phyloP scores from a whole-genome alignment of 2,113 vertebrate species.

The Eclectus roratus region DNA sequence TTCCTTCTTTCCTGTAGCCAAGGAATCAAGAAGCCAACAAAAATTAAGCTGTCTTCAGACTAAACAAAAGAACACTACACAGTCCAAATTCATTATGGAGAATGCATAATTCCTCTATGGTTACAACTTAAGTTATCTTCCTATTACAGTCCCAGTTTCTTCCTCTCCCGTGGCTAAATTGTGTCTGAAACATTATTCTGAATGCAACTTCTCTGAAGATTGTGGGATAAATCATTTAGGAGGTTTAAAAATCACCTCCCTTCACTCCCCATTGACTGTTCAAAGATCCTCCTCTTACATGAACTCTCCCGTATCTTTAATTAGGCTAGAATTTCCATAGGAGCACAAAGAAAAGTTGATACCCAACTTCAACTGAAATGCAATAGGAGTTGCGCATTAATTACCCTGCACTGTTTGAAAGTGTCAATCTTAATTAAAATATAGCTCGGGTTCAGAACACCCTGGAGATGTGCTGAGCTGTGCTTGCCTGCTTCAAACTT shows the following conservation, averaged over 20 bases:
- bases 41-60: slow-evolving; percentile 18
- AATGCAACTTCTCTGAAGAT: neutral
- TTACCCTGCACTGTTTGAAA: neutral
- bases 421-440: slow-evolving; percentile 34
- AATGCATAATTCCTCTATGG: neutral
- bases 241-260: neutral
- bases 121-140: neutral
- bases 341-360: neutral
- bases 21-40: slow-evolving; percentile 21
- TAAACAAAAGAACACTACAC: slow-evolving; percentile 28
- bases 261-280: neutral
- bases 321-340: slow-evolving; percentile 23
- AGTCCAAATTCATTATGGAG: neutral
- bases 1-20: slow-evolving; percentile 15
- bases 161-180: neutral
- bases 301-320: neutral
- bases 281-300: neutral
- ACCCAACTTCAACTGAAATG: slow-evolving; percentile 17
- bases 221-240: neutral
- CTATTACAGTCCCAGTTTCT: neutral
- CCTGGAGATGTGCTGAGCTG: slow-evolving; percentile 17
- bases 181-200: neutral
- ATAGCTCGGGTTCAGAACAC: neutral
- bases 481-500: slow-evolving; percentile 3
- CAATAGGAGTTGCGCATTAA: neutral